Evolutionary conservation across 1,140 invertebrate species (phyloP), one percentile per base, ranked within the genome.

Genomic region (Papilio polyxenes): DNA sequence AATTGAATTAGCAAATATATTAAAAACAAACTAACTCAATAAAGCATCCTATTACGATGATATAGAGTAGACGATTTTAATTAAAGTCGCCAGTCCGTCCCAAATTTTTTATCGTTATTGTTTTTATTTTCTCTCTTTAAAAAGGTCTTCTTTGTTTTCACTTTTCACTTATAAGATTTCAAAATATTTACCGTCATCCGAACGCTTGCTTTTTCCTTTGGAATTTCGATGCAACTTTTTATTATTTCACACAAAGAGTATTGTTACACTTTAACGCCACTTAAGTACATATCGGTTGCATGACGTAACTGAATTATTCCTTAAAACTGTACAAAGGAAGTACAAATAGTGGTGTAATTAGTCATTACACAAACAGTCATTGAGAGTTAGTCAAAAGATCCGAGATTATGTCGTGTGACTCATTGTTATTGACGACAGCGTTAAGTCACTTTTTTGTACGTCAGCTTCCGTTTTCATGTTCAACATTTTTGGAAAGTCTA

Each of bases 311-410:
- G 37, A 72, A 72, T 40, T 72, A 40, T 20, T 62, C 59, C 65
- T 72, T 72, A 72, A 72, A 72, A 72, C 65, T 72, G 65, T 72
- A 72, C 65, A 72, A 72, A 72, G 65, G 65, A 72, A 72, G 65
- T 72, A 72, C 23, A 17, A 56, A 56, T 69, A 69, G 62, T 31
- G 23, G 62, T 37, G 15, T 69, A 31, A 23, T 72, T 72, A 72
- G 65, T 72, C 65, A 72, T 72, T 72, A 56, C 17, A 31, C 37
- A 23, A 9, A 13, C 31, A 11, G 31, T 72, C 65, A 72, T 72
- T 72, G 65, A 69, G 53, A 56, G 23, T 65, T 31, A 65, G 62
- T 72, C 65, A 69, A 69, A 31, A 13, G 65, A 65, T 65, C 23
- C 20, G 10, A 65, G 62, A 72, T 62, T 62, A 62, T 37, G 13